Percentiles rank a stretch among this genome's conserved stretches.
These are phyloP conservation scores for Cosmopolites sordidus DNA, from an alignment of 2,888 invertebrate genomes.

Conservation along the genomic window DNA sequence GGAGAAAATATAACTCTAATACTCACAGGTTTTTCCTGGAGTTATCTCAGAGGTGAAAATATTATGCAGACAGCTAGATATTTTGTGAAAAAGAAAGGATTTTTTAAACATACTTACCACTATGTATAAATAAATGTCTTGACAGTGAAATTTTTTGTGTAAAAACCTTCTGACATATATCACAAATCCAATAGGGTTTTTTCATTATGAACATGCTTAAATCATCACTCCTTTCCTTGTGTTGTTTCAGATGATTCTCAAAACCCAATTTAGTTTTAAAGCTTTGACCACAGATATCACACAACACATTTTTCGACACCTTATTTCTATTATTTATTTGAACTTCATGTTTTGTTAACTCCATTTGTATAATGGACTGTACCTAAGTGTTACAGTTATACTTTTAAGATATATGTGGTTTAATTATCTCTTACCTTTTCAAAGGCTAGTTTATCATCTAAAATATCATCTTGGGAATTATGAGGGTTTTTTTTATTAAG, in stretches of 20 bases:
- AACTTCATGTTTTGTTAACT: slow-evolving; percentile 17
- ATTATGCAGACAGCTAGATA: too few species aligned
- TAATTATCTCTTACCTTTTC: slow-evolving; percentile 13
- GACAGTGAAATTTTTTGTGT: slow-evolving; percentile 54
- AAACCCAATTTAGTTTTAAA: slow-evolving; percentile 45
- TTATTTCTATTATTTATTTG: slow-evolving; percentile 16
- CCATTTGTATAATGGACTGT: slow-evolving; percentile 19
- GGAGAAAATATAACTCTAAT: too few species aligned
- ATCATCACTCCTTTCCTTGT: slow-evolving; percentile 32
- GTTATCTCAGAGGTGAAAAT: too few species aligned
- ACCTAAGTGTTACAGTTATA: background rate
- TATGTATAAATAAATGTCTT: slow-evolving; percentile 54
- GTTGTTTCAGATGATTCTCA: slow-evolving; percentile 50
- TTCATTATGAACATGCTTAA: too few species aligned
- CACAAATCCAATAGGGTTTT: slow-evolving; percentile 39
- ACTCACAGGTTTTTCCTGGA: too few species aligned
- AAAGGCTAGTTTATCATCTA: slow-evolving; percentile 16
- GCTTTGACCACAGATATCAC: slow-evolving; percentile 53
- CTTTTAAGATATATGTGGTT: too few species aligned
- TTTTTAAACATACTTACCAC: slow-evolving; percentile 46
- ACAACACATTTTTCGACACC: slow-evolving; percentile 33
- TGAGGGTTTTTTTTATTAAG: background rate
- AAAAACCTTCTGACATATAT: slow-evolving; percentile 52
- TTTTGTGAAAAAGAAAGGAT: too few species aligned
- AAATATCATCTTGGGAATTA: background rate